A percentile compares a stretch with the other conserved stretches of the same genome.
These are phyloP conservation scores for Syngnathus rostellatus DNA, from an alignment of 2,797 vertebrate species.

Conservation along the genomic window DNA sequence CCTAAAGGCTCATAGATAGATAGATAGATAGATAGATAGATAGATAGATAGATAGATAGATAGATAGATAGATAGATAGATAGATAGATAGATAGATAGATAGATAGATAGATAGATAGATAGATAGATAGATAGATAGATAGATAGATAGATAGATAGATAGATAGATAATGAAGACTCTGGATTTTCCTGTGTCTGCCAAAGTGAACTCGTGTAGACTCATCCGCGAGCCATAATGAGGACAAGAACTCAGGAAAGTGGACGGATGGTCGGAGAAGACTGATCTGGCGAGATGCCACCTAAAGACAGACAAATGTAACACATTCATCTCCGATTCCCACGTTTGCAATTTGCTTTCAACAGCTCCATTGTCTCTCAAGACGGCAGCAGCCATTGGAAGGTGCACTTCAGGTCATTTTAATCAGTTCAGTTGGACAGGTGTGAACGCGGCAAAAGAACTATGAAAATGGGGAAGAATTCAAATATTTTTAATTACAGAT, in stretches of 20 bases:
- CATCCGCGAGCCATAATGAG: background rate
- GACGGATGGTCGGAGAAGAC: background rate
- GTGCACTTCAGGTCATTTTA: background rate
- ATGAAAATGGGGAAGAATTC: background rate
- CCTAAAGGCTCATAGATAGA: conserved; percentile 17
- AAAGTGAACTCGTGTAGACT: background rate
- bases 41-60: no score
- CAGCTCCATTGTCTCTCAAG: background rate
- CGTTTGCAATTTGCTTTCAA: background rate
- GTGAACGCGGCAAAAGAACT: background rate
- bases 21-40: no score
- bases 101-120: no score
- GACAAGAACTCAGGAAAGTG: background rate
- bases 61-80: no score
- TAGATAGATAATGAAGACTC: background rate
- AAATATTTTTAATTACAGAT: background rate
- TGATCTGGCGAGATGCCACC: background rate
- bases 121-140: no score
- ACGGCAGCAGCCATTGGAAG: background rate
- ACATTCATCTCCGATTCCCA: background rate
- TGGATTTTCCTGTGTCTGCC: background rate
- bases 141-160: no score
- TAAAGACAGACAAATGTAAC: background rate
- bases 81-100: no score
- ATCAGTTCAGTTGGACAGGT: background rate